Evolutionary conservation across 2,888 invertebrate species (phyloP).

Genomic region (Plagodis pulveraria): DNA sequence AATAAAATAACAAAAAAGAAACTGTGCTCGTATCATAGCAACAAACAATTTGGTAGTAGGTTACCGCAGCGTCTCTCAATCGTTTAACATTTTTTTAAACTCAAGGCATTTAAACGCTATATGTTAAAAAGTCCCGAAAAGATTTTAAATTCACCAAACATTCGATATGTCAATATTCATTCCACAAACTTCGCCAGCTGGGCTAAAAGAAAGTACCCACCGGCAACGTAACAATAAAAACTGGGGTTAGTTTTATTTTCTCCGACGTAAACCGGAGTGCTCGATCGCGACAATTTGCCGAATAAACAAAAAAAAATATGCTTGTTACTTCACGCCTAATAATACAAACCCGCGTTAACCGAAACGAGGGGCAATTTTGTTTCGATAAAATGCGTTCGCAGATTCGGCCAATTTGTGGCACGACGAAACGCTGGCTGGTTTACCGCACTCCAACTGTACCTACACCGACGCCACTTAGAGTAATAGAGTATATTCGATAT

Average conservation of each 20-base stretch:
- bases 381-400: constrained; percentile 15
- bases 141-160: constrained; percentile 6
- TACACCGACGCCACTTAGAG: constrained; percentile 12
- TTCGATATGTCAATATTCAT: constrained; percentile 21
- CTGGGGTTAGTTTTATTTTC: constrained; percentile 32
- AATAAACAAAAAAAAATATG: constrained; percentile 32
- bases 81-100: no score
- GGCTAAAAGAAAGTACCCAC: constrained; percentile 29
- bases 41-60: constrained; percentile 6
- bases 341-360: constrained; percentile 21
- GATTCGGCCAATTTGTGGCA: constrained; percentile 15
- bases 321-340: constrained; percentile 33
- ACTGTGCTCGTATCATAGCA: background rate
- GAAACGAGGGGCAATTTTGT: constrained; percentile 22
- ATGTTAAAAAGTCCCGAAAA: constrained; percentile 1
- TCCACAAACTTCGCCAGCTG: constrained; percentile 26
- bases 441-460: constrained; percentile 13
- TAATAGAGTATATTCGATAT: constrained; percentile 20
- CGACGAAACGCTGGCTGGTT: constrained; percentile 7
- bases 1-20: no score
- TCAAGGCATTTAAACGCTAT: no score
- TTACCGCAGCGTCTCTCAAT: background rate
- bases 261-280: constrained; percentile 30
- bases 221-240: constrained; percentile 32
- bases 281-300: constrained; percentile 36